Base-by-base conservation (phyloP, 2,888 invertebrate species). In the Hedychridium roseum region DNA sequence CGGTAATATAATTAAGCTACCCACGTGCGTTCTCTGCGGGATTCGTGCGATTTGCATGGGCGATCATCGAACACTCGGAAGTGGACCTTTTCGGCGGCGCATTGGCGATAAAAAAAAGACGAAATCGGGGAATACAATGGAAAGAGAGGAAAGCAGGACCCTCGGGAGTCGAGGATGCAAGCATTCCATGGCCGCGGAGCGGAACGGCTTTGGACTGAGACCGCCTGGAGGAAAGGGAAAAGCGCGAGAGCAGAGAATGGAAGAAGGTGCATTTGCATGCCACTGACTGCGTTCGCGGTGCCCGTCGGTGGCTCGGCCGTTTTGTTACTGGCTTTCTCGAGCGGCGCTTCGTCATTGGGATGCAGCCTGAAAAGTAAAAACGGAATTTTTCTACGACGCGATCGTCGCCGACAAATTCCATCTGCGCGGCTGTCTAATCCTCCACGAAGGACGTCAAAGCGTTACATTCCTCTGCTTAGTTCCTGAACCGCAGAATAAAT, bases 281-380 rank as follows among this genome's bases (percentile, higher is more conserved):
- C 51, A 41, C 64, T 47, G 49, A 52, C 59, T 60, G 59, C 48
- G 62, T 55, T n/a, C 55, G 54, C 51, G 48, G 47, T 58, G 60
- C 49, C 54, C 57, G 50, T 38, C 52, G 58, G 53, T 45, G 54
- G 32, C 47, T 32, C 28, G 26, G 43, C 36, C 54, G 48, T 66
- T 62, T 60, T 55, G 60, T 61, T 64, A 47, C 54, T 57, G 46
- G 52, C 46, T 57, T 55, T 50, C 53, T 52, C 41, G 38, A 43
- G 43, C 45, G 40, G 42, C 60, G 57, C 56, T n/a, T n/a, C n/a
- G n/a, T n/a, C 66, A 68, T 68, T 65, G 64, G 56, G 54, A 68
- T 65, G 65, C 62, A 63, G 54, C 52, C 46, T 54, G 59, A 57
- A 66, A 69, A 68, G 68, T 68, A 62, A 66, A 70, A 70, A 70